Conservation (phyloP, 2,888 invertebrate genomes). For the Cheilosia urbana region DNA sequence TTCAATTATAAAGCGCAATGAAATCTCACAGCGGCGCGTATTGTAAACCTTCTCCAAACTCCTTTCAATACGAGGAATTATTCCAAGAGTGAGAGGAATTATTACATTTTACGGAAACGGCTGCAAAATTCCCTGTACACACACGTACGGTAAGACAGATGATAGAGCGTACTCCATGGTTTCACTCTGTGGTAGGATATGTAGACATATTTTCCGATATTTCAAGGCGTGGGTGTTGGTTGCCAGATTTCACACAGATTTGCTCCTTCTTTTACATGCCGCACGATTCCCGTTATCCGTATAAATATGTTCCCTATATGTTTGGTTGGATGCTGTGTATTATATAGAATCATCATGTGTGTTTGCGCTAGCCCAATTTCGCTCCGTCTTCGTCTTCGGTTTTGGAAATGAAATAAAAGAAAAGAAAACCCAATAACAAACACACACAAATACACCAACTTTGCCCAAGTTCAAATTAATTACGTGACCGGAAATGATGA, state of each 20-base stretch:
- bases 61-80: neutral
- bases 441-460: neutral
- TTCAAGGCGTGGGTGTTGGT: slow-evolving; percentile 1
- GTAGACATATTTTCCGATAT: no score
- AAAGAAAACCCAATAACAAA: neutral
- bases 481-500: slow-evolving; percentile 48
- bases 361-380: neutral
- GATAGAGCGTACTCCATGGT: neutral
- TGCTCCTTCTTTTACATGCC: neutral
- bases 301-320: neutral
- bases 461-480: slow-evolving; percentile 36
- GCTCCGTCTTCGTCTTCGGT: neutral
- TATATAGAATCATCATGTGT: neutral
- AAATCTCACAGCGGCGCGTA: neutral
- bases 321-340: neutral
- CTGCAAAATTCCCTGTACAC: neutral
- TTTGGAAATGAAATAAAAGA: no score
- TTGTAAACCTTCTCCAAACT: slow-evolving; percentile 8
- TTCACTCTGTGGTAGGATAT: neutral
- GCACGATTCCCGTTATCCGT: neutral
- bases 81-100: neutral
- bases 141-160: neutral
- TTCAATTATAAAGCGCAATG: slow-evolving; percentile 2
- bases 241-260: neutral
- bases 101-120: neutral